These are phyloP conservation scores for Ceratina japonica DNA, from an alignment of 1,140 invertebrate genomes.

Conservation along the genomic window DNA sequence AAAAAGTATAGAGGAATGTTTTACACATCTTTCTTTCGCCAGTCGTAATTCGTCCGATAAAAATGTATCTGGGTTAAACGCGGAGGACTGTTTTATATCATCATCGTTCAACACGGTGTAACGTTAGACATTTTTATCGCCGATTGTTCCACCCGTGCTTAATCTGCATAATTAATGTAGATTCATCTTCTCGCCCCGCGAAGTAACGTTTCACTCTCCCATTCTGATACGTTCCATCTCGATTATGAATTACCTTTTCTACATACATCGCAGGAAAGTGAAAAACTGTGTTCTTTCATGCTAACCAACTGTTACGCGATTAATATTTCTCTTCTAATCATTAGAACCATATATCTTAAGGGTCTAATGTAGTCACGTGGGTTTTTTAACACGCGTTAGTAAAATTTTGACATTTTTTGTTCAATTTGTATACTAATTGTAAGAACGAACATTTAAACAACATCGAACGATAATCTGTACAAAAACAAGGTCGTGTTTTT, in stretches of 20 bases:
- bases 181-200: slow-evolving; percentile 7
- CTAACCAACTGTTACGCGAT: no score
- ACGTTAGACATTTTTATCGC: slow-evolving; percentile 30
- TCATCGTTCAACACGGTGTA: slow-evolving; percentile 22
- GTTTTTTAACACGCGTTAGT: no score
- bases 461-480: no score
- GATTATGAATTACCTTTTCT: background rate
- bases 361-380: no score
- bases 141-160: slow-evolving; percentile 30
- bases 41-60: slow-evolving; percentile 44
- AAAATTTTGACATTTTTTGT: no score
- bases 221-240: background rate
- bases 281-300: background rate
- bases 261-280: background rate
- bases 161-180: slow-evolving; percentile 42
- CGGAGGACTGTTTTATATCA: slow-evolving; percentile 32
- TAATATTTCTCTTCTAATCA: no score
- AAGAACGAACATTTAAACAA: no score
- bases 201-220: background rate
- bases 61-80: slow-evolving; percentile 44
- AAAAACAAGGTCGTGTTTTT: no score
- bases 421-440: no score
- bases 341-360: no score
- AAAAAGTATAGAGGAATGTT: slow-evolving; percentile 16
- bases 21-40: slow-evolving; percentile 25